phyloP scores from a whole-genome alignment of 2,797 vertebrate genomes.

The Protosalanx chinensis region DNA sequence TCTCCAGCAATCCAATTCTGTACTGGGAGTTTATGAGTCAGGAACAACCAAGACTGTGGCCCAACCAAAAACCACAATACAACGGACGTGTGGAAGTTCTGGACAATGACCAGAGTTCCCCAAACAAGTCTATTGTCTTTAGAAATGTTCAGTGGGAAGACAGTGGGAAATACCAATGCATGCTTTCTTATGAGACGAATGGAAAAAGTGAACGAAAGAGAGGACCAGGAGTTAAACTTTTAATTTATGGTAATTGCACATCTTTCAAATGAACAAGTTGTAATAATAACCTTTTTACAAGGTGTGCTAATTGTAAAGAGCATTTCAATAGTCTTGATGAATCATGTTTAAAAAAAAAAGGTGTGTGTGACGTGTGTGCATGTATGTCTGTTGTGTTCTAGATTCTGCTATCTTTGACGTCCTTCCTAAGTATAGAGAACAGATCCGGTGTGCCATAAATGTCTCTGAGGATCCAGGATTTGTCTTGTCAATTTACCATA shows the following conservation, averaged over 20 bases:
- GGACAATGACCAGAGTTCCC: not conserved
- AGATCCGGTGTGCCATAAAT: constrained; percentile 45
- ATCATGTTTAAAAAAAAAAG: not conserved
- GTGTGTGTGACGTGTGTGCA: not conserved
- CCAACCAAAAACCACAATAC: not conserved
- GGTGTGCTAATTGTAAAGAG: not conserved
- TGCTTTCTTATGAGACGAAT: constrained; percentile 37
- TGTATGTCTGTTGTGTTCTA: constrained; percentile 37
- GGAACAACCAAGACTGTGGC: not conserved
- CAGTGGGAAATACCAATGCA: constrained; percentile 51
- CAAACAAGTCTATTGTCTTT: constrained; percentile 47
- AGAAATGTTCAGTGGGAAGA: constrained; percentile 52
- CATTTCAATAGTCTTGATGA: too few species aligned
- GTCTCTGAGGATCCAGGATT: constrained; percentile 30
- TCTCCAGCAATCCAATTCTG: constrained; percentile 5
- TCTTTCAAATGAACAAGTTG: not conserved
- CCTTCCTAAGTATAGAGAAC: constrained; percentile 11
- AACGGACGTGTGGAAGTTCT: constrained; percentile 23
- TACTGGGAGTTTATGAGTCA: constrained; percentile 39
- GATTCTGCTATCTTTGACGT: constrained; percentile 41
- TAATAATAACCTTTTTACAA: not conserved
- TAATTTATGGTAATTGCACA: constrained; percentile 52
- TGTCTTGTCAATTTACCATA: constrained; percentile 30
- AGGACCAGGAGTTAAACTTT: constrained; percentile 39
- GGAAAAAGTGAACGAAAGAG: not conserved